Conservation (phyloP, 1,140 invertebrate genomes). For the Drosophila persimilis region DNA sequence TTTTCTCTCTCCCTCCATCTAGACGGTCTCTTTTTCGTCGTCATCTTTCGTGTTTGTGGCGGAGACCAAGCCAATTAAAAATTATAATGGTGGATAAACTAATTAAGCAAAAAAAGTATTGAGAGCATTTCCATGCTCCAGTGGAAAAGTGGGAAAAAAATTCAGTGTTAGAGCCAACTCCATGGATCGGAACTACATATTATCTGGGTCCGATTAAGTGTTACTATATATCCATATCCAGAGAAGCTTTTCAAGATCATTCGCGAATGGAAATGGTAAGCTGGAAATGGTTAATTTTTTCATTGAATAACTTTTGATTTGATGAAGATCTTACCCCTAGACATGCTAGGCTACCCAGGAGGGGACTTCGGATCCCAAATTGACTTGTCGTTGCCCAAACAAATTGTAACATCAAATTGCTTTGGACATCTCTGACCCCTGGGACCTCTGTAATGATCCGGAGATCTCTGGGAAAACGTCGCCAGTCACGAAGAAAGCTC, state of each 20-base stretch:
- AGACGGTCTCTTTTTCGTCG: not conserved
- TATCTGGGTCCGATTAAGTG: no score
- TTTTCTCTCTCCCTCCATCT: slow-evolving; percentile 1
- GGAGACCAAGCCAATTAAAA: slow-evolving; percentile 60
- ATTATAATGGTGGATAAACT: slow-evolving; percentile 48
- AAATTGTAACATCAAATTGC: slow-evolving; percentile 76
- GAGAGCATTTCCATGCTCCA: slow-evolving; percentile 50
- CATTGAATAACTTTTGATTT: no score
- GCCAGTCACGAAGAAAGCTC: slow-evolving; percentile 76
- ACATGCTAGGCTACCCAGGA: no score
- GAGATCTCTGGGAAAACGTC: slow-evolving; percentile 63
- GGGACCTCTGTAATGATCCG: slow-evolving; percentile 39
- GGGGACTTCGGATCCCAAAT: slow-evolving; percentile 41
- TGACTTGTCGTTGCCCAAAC: slow-evolving; percentile 61
- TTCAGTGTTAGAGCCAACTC: not conserved
- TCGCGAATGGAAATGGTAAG: no score
- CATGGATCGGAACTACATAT: no score
- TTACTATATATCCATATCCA: no score
- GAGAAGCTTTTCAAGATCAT: no score
- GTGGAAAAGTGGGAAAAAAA: slow-evolving; percentile 9
- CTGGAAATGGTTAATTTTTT: no score
- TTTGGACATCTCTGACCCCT: slow-evolving; percentile 67
- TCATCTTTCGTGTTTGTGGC: slow-evolving; percentile 35
- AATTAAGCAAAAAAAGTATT: slow-evolving; percentile 52
- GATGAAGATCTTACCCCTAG: not conserved